phyloP scores from a whole-genome alignment of 2,888 invertebrate species.

The Cylindroiulus punctatus region DNA sequence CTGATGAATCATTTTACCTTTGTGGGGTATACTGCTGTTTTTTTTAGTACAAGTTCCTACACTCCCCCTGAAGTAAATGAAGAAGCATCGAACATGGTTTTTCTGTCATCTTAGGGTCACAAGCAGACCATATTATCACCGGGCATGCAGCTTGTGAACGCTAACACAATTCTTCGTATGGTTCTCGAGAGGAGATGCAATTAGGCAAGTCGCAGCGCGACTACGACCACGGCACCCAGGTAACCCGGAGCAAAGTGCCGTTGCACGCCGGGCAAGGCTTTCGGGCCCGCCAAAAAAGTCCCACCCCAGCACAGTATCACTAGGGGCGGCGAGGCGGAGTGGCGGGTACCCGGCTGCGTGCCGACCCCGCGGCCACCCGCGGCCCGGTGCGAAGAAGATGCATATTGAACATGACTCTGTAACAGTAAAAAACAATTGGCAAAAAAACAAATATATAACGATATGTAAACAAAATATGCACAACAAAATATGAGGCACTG shows the following conservation, averaged over 20 bases:
- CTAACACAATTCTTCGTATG: no score
- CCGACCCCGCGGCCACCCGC: background rate
- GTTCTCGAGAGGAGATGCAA: no score
- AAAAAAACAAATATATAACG: constrained; percentile 56
- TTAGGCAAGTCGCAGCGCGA: no score
- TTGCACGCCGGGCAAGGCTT: background rate
- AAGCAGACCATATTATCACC: no score
- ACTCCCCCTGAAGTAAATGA: no score
- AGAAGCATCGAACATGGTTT: no score
- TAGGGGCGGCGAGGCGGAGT: background rate
- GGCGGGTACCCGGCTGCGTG: background rate
- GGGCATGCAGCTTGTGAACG: no score
- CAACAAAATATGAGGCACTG: constrained; percentile 59
- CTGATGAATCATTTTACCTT: no score
- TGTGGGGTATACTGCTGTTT: no score
- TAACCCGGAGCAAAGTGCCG: background rate
- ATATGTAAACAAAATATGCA: constrained; percentile 59
- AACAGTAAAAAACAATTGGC: constrained; percentile 53
- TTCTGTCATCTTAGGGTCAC: no score
- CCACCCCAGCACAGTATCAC: background rate
- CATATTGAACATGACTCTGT: constrained; percentile 54
- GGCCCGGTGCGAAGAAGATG: constrained; percentile 15
- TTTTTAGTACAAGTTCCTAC: no score
- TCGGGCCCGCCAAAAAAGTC: background rate
- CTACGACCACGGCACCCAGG: no score